Evolutionary conservation across 37 sponge, comb jelly and placozoan genomes (phyloP).

Genomic region (Cliona cf. orientalis): DNA sequence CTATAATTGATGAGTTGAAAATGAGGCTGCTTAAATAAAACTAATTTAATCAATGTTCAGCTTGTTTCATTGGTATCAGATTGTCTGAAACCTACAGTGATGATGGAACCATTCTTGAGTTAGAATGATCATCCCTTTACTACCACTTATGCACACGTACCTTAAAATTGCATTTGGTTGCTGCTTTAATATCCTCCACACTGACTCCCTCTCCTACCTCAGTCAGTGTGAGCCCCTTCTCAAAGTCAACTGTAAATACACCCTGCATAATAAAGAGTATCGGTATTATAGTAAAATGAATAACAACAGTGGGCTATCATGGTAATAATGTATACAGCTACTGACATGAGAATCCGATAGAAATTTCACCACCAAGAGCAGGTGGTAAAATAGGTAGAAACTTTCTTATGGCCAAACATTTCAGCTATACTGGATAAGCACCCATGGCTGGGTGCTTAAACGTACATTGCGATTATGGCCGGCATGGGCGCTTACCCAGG

Average conservation of each 20-base stretch:
- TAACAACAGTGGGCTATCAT: neutral
- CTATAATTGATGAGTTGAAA: no score
- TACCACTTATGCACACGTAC: constrained; percentile 14
- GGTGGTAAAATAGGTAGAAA: neutral
- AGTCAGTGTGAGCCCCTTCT: constrained; percentile 60
- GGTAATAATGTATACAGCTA: no score
- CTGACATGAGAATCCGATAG: no score
- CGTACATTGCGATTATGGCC: no score
- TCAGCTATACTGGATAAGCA: no score
- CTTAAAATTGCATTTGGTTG: constrained; percentile 80
- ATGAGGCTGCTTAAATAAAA: no score
- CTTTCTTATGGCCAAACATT: no score
- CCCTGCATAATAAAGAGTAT: constrained; percentile 25
- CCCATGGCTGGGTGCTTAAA: no score
- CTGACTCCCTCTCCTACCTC: constrained; percentile 79
- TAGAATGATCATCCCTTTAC: no score
- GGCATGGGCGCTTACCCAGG: no score
- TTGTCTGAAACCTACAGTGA: neutral
- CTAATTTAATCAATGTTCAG: neutral
- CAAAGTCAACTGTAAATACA: constrained; percentile 75
- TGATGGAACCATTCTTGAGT: no score
- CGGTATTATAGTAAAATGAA: neutral
- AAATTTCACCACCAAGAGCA: no score
- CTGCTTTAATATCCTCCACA: constrained; percentile 66
- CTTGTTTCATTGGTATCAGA: constrained; percentile 14